phyloP scores from a whole-genome alignment of 2,113 vertebrate genomes.

The Cryptomyrus ogoouensis region DNA sequence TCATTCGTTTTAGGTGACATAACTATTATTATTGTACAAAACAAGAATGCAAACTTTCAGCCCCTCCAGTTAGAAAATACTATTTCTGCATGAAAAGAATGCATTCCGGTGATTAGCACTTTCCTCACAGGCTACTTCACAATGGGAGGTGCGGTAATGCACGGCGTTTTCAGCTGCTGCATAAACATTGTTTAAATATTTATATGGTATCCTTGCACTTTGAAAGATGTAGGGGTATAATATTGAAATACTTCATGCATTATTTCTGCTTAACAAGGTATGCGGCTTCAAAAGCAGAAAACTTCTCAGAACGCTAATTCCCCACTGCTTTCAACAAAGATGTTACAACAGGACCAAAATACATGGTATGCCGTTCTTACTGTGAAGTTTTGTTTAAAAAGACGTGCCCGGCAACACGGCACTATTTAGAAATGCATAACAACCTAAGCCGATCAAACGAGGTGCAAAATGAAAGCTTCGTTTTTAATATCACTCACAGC shows the following conservation, averaged over 20 bases:
- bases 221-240: neutral
- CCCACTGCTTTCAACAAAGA: neutral
- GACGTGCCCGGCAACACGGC: neutral
- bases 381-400: neutral
- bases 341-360: neutral
- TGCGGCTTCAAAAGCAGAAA: neutral
- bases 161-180: neutral
- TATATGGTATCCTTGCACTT: neutral
- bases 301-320: neutral
- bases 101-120: neutral
- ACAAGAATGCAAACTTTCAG: neutral
- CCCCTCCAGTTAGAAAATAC: neutral
- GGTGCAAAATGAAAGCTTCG: neutral
- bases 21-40: slow-evolving; percentile 1
- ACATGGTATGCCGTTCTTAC: neutral
- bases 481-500: neutral
- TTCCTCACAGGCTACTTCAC: neutral
- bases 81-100: neutral
- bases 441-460: neutral
- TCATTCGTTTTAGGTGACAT: neutral
- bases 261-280: neutral
- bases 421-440: neutral
- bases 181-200: neutral
- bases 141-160: neutral
- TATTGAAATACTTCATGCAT: slow-evolving; percentile 1